Evolutionary conservation across 2,888 invertebrate species (phyloP).

Genomic region (Caenorhabditis virilis): DNA sequence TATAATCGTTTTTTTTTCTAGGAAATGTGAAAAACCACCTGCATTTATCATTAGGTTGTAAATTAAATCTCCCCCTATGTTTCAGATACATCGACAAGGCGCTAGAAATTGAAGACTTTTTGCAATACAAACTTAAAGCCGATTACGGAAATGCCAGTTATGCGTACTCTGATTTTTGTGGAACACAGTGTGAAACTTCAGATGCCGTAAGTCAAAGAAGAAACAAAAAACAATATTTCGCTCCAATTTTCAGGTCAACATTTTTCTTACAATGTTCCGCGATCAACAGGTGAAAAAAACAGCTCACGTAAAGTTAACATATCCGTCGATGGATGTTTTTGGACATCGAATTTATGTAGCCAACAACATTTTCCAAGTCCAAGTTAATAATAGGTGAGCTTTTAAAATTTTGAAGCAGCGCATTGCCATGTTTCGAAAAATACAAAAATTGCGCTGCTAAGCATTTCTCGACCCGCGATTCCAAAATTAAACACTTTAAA

Average conservation of each 20-base stretch:
- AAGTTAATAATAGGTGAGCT: constrained; percentile 58
- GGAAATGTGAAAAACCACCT: background rate
- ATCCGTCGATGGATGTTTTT: constrained; percentile 68
- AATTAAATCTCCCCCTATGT: too few relatives aligned
- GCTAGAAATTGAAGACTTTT: constrained; percentile 64
- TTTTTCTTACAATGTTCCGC: constrained; percentile 65
- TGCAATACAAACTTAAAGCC: constrained; percentile 66
- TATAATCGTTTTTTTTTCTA: background rate
- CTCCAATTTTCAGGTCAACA: constrained; percentile 44
- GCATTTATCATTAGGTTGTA: background rate
- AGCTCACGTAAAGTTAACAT: constrained; percentile 64
- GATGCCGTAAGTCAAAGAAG: constrained; percentile 54
- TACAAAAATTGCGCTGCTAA: too few relatives aligned
- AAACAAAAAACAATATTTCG: background rate
- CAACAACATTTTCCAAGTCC: constrained; percentile 67
- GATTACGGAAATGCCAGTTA: constrained; percentile 54
- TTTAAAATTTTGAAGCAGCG: too few relatives aligned
- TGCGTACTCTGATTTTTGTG: constrained; percentile 67
- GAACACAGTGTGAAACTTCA: constrained; percentile 67
- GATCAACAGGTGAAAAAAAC: constrained; percentile 56
- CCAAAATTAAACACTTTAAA: background rate
- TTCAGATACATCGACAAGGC: constrained; percentile 65
- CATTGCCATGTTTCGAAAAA: too few relatives aligned
- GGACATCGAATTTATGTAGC: constrained; percentile 67
- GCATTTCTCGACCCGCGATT: too few relatives aligned